Evolutionary conservation across 2,113 vertebrate genomes (phyloP).

Genomic region (Axis porcinus): DNA sequence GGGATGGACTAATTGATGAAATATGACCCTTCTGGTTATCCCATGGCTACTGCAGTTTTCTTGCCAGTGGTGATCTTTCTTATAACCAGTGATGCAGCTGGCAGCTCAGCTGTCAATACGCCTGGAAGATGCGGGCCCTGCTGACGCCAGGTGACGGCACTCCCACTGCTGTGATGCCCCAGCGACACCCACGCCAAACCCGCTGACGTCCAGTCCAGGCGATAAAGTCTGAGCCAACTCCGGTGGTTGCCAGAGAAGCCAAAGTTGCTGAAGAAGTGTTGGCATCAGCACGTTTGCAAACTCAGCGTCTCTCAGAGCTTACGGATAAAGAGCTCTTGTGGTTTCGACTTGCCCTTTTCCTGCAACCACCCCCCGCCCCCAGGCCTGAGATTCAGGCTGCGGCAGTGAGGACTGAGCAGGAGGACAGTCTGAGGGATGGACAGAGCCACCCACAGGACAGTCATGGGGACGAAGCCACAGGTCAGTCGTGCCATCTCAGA

Average conservation of each 20-base stretch:
- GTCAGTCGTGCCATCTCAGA: background rate
- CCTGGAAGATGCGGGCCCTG: background rate
- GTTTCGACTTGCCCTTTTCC: background rate
- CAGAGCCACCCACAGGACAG: background rate
- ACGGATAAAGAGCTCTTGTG: background rate
- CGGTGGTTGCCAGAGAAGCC: background rate
- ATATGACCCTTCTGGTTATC: background rate
- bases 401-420: background rate
- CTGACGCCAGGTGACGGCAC: background rate
- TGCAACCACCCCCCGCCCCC: background rate
- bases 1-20: background rate
- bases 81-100: background rate
- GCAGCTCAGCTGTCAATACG: background rate
- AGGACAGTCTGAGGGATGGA: background rate
- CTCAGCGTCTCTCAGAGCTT: background rate
- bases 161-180: background rate
- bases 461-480: background rate
- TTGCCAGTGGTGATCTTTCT: background rate
- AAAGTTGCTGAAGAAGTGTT: background rate
- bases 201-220: background rate
- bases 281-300: background rate
- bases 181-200: background rate
- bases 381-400: background rate
- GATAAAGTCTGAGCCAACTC: background rate
- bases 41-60: background rate